Conservation (phyloP, 2,888 invertebrate species). For the Meloe dianella region DNA sequence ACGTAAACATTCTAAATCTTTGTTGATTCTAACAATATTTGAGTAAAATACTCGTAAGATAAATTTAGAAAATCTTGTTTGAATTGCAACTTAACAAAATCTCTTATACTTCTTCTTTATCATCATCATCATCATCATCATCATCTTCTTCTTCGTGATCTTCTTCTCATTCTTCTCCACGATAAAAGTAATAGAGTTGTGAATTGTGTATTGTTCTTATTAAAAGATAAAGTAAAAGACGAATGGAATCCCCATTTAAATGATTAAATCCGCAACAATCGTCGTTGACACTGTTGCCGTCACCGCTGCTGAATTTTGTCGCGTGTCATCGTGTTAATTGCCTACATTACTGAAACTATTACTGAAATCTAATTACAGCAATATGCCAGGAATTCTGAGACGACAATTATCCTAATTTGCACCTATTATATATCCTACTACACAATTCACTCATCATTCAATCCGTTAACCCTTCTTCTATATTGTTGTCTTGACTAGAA, state of each 20-base stretch:
- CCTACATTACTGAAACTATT: slow-evolving; percentile 57
- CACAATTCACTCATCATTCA: slow-evolving; percentile 24
- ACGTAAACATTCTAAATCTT: neutral
- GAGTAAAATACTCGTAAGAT: neutral
- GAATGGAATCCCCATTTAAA: neutral
- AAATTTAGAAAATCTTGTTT: neutral
- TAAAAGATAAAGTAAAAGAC: neutral
- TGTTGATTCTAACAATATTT: neutral
- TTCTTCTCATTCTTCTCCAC: no score
- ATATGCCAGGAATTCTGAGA: slow-evolving; percentile 58
- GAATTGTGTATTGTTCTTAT: slow-evolving; percentile 7
- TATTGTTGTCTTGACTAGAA: slow-evolving; percentile 40
- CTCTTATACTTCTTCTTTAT: neutral
- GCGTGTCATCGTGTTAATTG: slow-evolving; percentile 56
- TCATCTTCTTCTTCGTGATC: no score
- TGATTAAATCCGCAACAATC: slow-evolving; percentile 51
- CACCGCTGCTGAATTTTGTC: slow-evolving; percentile 47
- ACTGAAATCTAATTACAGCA: slow-evolving; percentile 58
- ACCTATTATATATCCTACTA: slow-evolving; percentile 54
- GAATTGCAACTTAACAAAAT: neutral
- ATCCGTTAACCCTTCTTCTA: neutral
- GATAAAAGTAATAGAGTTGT: neutral
- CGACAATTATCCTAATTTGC: slow-evolving; percentile 59
- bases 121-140: no score
- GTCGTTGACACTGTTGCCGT: neutral